Base-by-base conservation (phyloP, 2,113 vertebrate genomes). In the Pterocles gutturalis region DNA sequence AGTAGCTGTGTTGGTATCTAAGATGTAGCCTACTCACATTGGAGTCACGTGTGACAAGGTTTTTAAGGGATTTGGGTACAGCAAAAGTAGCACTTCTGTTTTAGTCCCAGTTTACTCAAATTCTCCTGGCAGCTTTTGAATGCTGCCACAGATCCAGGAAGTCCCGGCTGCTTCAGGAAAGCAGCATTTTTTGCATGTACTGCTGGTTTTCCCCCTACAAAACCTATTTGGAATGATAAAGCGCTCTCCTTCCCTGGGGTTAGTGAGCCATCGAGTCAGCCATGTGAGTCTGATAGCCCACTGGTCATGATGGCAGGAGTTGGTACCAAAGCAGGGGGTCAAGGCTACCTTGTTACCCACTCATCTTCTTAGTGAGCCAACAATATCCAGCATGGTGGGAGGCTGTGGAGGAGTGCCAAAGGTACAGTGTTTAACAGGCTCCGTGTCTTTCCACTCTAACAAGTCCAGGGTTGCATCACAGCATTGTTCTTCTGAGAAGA, bases 31-130 rank as follows among this genome's bases (percentile, higher is more conserved):
- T 94, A 7, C 66, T 95, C 91, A 57, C 48, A 17, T 58, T 83
- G 87, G 89, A 93, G 28, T 73, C 45, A 89, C 84, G 48, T 8
- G 24, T 90, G 72, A 87, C 51, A 16, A 26, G 41, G 22, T 53
- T 96, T 93, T 95, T 48, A 92, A 84, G 69, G 29, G 69, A 84
- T 96, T 91, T 89, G 76, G 38, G 33, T 87, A n/a, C 60, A 87
- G 64, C 45, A 87, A 45, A 92, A 81, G 54, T 64, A 80, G 17
- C 73, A 20, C 19, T 96, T 83, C 54, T 85, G 24, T 72, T 71
- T n/a, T 51, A 83, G 89, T 77, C 51, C 55, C 34, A 64, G 43
- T 87, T 93, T 80, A 83, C 72, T 83, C 26, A 24, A 3, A 80
- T 95, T 93, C 79, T 83, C 70, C 45, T 88, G 67, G n/a, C 71